Evolutionary conservation across 2,888 invertebrate species (phyloP).

Genomic region (Capitulum mitella): DNA sequence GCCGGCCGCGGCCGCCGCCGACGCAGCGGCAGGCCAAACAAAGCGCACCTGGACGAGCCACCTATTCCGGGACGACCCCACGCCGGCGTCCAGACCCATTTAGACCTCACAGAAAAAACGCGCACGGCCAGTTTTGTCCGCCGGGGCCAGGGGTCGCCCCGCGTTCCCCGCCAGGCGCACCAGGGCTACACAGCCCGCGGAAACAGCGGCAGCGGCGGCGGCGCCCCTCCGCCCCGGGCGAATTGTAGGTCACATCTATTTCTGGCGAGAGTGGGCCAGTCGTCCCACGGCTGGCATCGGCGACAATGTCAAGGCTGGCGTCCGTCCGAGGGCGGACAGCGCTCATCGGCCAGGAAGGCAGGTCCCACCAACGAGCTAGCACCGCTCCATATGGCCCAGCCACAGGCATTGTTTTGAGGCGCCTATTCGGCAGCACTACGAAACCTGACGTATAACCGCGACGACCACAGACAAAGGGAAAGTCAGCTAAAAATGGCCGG

Average conservation of each 20-base stretch:
- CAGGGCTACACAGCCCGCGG: not conserved
- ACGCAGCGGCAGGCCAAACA: too few species aligned
- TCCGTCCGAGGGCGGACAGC: too few species aligned
- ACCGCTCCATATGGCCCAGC: too few species aligned
- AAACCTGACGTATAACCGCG: too few species aligned
- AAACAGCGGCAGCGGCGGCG: not conserved
- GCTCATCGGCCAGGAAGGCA: too few species aligned
- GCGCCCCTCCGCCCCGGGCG: too few species aligned
- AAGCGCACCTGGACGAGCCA: not conserved
- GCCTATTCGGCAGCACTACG: too few species aligned
- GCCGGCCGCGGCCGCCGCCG: too few species aligned
- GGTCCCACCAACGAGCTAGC: too few species aligned
- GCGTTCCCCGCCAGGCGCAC: not conserved
- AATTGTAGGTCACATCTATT: not conserved
- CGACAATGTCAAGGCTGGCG: not conserved
- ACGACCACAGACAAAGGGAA: too few species aligned
- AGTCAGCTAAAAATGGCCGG: too few species aligned
- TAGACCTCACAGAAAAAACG: not conserved
- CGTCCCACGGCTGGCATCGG: not conserved
- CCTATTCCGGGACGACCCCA: not conserved
- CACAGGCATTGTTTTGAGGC: too few species aligned
- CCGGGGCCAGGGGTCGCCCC: not conserved
- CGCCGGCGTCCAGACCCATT: not conserved
- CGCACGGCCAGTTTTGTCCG: not conserved
- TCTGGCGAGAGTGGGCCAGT: not conserved